Evolutionary conservation across 2,888 invertebrate genomes (phyloP).

Genomic region (Eilema caniola): DNA sequence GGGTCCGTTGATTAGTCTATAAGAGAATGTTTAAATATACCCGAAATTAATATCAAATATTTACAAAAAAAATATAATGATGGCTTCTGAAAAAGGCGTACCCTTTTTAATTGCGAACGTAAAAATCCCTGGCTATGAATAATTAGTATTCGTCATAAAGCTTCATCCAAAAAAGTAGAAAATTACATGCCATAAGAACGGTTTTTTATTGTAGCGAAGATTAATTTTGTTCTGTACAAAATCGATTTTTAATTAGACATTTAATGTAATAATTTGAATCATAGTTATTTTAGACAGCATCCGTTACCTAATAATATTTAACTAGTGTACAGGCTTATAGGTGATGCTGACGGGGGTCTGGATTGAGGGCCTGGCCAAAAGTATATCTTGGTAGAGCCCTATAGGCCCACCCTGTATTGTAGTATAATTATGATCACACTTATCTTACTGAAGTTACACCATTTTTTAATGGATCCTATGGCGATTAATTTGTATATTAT

Average conservation of each 20-base stretch:
- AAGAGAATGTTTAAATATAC: background rate
- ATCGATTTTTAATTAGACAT: slow-evolving; percentile 67
- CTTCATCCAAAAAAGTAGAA: slow-evolving; percentile 26
- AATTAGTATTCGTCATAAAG: slow-evolving; percentile 34
- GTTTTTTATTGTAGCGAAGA: slow-evolving; percentile 58
- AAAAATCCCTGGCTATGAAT: slow-evolving; percentile 19
- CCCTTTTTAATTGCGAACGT: slow-evolving; percentile 20
- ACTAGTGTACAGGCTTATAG: too few relatives aligned
- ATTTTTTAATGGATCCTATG: too few relatives aligned
- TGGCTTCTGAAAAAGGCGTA: slow-evolving; percentile 9
- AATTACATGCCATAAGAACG: slow-evolving; percentile 46
- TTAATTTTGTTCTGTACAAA: slow-evolving; percentile 61
- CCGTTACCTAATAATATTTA: too few relatives aligned
- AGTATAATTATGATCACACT: too few relatives aligned
- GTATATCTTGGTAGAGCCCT: too few relatives aligned
- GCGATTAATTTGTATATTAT: too few relatives aligned
- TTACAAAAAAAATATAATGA: slow-evolving; percentile 12
- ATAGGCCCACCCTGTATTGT: too few relatives aligned
- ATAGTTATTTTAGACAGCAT: too few relatives aligned
- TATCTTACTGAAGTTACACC: too few relatives aligned
- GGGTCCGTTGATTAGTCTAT: background rate
- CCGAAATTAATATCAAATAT: slow-evolving; percentile 11
- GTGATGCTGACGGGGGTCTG: too few relatives aligned
- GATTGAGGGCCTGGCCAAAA: too few relatives aligned
- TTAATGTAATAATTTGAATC: too few relatives aligned